These are phyloP conservation scores for Vimba vimba DNA, from an alignment of 2,113 vertebrate species.

Conservation along the genomic window DNA sequence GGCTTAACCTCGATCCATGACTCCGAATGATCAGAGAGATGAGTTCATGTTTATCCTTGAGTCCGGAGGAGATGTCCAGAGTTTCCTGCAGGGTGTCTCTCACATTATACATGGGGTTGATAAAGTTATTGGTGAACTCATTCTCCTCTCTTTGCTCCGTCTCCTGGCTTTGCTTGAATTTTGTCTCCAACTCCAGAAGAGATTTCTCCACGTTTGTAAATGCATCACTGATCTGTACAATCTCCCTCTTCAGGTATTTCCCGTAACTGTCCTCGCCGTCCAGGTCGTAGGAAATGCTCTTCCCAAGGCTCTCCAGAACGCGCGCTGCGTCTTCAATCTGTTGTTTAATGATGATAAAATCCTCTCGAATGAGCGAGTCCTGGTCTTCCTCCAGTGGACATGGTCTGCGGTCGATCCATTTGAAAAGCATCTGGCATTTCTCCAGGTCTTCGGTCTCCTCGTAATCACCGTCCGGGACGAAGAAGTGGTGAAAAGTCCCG, in stretches of 20 bases:
- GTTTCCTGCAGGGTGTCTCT: constrained; percentile 82
- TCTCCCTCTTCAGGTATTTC: constrained; percentile 85
- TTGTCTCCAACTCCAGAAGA: constrained; percentile 90
- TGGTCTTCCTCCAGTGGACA: constrained; percentile 74
- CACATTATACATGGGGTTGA: constrained; percentile 85
- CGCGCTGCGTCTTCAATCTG: constrained; percentile 91
- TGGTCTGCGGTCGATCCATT: constrained; percentile 82
- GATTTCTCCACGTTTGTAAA: constrained; percentile 90
- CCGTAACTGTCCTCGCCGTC: constrained; percentile 95
- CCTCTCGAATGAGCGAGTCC: constrained; percentile 84
- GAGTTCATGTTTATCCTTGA: constrained; percentile 92
- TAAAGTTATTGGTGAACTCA: constrained; percentile 81
- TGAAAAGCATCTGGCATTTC: constrained; percentile 92
- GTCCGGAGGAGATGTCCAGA: constrained; percentile 83
- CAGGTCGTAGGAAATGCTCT: constrained; percentile 88
- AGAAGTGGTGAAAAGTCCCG: constrained; percentile 94
- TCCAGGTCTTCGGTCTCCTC: constrained; percentile 95
- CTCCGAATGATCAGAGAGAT: constrained; percentile 90
- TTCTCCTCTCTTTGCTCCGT: constrained; percentile 82
- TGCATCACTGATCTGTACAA: constrained; percentile 88
- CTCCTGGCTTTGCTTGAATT: constrained; percentile 91
- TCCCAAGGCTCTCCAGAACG: constrained; percentile 86
- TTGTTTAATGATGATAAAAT: constrained; percentile 86
- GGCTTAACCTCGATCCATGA: constrained; percentile 88
- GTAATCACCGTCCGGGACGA: constrained; percentile 94